Conservation (phyloP, 2,113 vertebrate species). For the Hemibagrus wyckioides region DNA sequence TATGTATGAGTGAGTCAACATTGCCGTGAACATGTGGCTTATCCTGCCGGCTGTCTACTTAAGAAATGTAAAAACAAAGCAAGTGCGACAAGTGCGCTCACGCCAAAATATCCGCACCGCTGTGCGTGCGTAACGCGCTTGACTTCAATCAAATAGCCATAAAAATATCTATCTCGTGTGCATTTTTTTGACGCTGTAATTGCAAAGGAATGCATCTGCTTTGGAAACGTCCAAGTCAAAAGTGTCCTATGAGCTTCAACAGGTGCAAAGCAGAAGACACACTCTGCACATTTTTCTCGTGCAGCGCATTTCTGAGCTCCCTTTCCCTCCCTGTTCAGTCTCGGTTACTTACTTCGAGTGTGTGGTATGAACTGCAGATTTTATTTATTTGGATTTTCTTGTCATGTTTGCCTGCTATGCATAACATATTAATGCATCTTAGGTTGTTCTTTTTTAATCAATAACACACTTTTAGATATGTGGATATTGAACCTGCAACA, state of each 20-base stretch:
- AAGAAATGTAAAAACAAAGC: neutral
- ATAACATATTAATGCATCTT: neutral
- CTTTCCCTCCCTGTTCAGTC: neutral
- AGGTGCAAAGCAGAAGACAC: conserved; percentile 60
- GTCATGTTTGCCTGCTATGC: neutral
- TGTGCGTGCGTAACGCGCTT: neutral
- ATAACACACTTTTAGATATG: too few species aligned
- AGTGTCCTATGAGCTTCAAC: conserved; percentile 68
- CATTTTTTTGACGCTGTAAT: conserved; percentile 2
- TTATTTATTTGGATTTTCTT: neutral
- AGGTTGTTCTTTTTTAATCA: too few species aligned
- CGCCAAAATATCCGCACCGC: neutral
- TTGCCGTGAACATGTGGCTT: neutral
- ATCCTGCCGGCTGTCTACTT: neutral
- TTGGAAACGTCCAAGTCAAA: conserved; percentile 49
- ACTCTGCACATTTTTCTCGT: conserved; percentile 16
- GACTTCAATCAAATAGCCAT: too few species aligned
- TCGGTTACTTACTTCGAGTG: neutral
- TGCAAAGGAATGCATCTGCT: neutral
- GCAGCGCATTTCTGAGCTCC: conserved; percentile 1
- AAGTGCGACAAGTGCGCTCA: conserved; percentile 4
- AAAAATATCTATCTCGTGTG: neutral
- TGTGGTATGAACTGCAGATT: neutral
- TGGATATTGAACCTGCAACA: too few species aligned
- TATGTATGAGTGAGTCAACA: neutral